Evolutionary conservation across 2,113 vertebrate genomes (phyloP).

Genomic region (Clarias magur): DNA sequence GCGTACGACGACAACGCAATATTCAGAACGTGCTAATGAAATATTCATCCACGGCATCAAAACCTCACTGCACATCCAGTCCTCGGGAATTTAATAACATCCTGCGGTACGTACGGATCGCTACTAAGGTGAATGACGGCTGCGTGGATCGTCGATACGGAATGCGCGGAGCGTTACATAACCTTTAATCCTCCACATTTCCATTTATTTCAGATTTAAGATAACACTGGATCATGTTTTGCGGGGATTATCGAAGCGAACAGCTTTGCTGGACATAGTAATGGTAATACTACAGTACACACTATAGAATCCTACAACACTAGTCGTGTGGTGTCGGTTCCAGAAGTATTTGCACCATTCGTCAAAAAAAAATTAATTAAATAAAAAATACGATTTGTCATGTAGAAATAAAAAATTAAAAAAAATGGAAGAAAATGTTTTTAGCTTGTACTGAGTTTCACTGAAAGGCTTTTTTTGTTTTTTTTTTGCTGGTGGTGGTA

Average conservation of each 20-base stretch:
- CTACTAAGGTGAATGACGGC: not conserved
- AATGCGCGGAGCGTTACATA: not conserved
- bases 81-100: constrained; percentile 29
- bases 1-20: not conserved
- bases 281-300: too few species aligned
- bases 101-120: not conserved
- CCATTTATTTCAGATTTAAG: not conserved
- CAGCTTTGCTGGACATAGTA: not conserved
- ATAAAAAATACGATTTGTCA: too few species aligned
- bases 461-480: not conserved
- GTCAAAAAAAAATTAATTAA: not conserved
- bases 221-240: not conserved
- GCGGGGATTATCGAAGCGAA: not conserved
- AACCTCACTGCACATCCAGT: constrained; percentile 14
- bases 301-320: too few species aligned
- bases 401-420: not conserved
- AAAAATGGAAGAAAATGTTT: not conserved
- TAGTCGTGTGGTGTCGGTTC: not conserved
- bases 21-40: not conserved
- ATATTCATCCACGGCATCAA: constrained; percentile 14
- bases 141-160: not conserved
- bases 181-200: not conserved
- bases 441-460: not conserved
- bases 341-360: not conserved
- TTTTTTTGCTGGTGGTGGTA: not conserved